Base-by-base conservation (phyloP, 2,888 invertebrate genomes). In the Lathronympha strigana region DNA sequence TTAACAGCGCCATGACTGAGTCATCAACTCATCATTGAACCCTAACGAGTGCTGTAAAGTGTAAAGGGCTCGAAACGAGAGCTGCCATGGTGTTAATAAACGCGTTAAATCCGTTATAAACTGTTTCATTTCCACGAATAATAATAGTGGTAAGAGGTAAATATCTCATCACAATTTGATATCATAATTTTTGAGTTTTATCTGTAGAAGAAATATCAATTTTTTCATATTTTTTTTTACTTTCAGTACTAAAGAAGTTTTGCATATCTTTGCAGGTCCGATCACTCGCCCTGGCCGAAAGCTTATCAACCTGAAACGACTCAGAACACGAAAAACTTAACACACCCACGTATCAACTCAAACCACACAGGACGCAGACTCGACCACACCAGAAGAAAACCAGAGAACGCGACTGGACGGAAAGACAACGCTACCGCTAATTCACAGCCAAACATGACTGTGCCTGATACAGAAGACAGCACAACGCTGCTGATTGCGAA, bases 201-300 rank as follows among this genome's bases (percentile, higher is more conserved):
- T 31, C 31, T 31, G 1, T 1, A 31, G 11, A 31, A 31, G 9
- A 31, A 9, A 33, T 33, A 33, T 4, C 6, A 4, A 13, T 13
- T 40, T 6, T 40, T 40, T 50, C 4, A 17, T 9, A 4, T 38
- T 4, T 17, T 15, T 25, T 38, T 17, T 1, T 50, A 11, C 15
- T 17, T 0, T 40, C 23, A 23, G 19, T 19, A 17, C 38, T 19
- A 15, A 55, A 17, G 6, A 28, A 31, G 1, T 13, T 23, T 38
- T 8, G 1, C 21, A n/a, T 36, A 2, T 19, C 0, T 49, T 82
- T 77, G 19, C 84, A 89, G 88, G 76, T 73, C 73, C 63, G 88
- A 89, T 15, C 83, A 75, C 76, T 67, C 77, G 28, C 57, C 72
- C 49, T 84, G 83, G 81, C 79, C 83, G 73, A 90, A 87, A 72